These are phyloP conservation scores for Patella caerulea DNA, from an alignment of 2,888 invertebrate genomes.

Conservation along the genomic window DNA sequence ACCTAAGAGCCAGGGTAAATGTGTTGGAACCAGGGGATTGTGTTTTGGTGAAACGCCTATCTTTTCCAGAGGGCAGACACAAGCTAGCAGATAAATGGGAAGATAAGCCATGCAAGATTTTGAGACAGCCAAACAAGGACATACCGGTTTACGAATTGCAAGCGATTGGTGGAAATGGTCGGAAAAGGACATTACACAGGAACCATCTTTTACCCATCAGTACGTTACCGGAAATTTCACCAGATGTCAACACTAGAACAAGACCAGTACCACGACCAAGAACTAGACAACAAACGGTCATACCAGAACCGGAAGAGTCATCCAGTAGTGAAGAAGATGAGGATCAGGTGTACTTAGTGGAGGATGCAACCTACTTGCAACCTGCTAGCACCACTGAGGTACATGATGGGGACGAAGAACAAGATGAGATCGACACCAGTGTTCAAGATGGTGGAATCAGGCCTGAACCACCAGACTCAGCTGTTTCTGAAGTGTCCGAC, in stretches of 20 bases:
- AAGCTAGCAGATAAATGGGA: too few species aligned
- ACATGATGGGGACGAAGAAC: background rate
- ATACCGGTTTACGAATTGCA: too few species aligned
- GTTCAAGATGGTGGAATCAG: background rate
- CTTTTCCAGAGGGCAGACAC: background rate
- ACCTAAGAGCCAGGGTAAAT: background rate
- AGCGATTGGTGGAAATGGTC: background rate
- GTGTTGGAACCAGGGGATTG: background rate
- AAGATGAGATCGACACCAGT: background rate
- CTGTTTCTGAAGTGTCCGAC: background rate
- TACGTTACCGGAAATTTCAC: background rate
- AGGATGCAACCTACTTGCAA: background rate
- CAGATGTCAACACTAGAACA: background rate
- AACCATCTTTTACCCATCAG: constrained; percentile 1
- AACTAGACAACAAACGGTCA: background rate
- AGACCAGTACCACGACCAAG: constrained; percentile 6
- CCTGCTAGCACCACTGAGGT: constrained; percentile 3
- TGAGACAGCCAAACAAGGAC: too few species aligned
- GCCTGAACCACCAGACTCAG: background rate
- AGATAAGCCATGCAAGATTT: too few species aligned
- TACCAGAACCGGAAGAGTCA: constrained; percentile 1
- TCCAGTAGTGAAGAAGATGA: constrained; percentile 1
- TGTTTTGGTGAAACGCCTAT: background rate
- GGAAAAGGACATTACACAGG: background rate
- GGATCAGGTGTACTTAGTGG: constrained; percentile 6